Evolutionary conservation across 2,113 vertebrate genomes (phyloP), one percentile per base, ranked within the genome.

Genomic region (Hippocampus mohnikei): DNA sequence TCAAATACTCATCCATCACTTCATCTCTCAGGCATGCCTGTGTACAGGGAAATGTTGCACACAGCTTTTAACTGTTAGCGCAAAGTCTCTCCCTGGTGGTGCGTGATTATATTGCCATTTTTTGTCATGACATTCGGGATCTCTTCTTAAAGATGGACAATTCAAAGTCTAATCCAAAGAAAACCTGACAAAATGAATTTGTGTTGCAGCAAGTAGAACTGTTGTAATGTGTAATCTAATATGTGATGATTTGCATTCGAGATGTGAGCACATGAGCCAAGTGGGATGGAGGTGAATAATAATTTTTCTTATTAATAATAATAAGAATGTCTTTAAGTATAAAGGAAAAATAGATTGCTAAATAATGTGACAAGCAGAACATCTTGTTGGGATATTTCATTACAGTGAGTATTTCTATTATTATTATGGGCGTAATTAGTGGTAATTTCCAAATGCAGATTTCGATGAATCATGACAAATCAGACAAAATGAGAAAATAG

Each of bases 301-400:
- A 37, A 71, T 16, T 48, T 1, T 37, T 37, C 5, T 37, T 6
- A 37, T 37, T 37, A 5, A 37, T 6, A 37, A 37, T 6, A 37
- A 6, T 5, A 37, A 37, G 33, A 37, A 37, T 37, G 33, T 37
- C 61, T 70, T 76, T 50, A 70, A 40, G 71, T 42, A 70, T 69
- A 63, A 52, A 27, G 50, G 11, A 58, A 70, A 66, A 67, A 18
- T 29, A 71, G 40, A 12, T 23, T 42, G 15, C 42, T 46, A 41
- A 66, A 71, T 41, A 23, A 64, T 21, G 62, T 46, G n/a, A 56
- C 73, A 67, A 75, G 62, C 52, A 52, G 70, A 78, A 42, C 20
- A 21, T 60, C 61, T 67, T 65, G 46, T 76, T 52, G 71, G 42
- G 71, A 50, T 27, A 74, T 78, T 74, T 62, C 55, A 73, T 71